Evolutionary conservation across 2,113 vertebrate genomes (phyloP).

Genomic region (Apodemus speciosus): DNA sequence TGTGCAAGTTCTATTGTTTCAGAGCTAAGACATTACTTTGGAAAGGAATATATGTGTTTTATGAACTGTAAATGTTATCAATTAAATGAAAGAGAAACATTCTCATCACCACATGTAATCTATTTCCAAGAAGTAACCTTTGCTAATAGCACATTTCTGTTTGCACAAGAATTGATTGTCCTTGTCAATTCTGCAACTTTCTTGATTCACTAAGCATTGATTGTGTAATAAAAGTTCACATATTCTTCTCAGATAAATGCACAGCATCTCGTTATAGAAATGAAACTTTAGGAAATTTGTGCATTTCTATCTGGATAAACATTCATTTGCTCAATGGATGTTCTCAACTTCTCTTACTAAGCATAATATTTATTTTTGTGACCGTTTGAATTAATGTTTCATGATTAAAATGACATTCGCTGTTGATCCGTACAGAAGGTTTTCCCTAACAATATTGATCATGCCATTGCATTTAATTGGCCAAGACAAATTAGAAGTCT

Average conservation of each 20-base stretch:
- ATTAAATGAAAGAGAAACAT: constrained; percentile 10
- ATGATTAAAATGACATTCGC: not conserved
- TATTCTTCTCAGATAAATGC: not conserved
- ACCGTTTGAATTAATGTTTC: not conserved
- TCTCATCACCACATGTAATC: not conserved
- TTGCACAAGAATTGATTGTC: not conserved
- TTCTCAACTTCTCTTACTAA: not conserved
- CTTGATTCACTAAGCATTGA: not conserved
- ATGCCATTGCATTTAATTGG: not conserved
- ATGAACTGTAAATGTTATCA: not conserved
- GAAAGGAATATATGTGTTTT: not conserved
- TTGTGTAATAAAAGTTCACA: not conserved
- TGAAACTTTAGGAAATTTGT: not conserved
- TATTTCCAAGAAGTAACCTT: not conserved
- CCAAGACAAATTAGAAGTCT: not conserved
- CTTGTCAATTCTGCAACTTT: not conserved
- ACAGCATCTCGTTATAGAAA: not conserved
- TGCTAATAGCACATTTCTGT: not conserved
- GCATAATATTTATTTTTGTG: not conserved
- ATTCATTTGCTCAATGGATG: not conserved
- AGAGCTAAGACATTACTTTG: not conserved
- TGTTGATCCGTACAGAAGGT: not conserved
- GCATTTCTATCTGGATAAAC: not conserved
- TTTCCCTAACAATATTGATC: not conserved
- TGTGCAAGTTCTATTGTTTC: not conserved